These are phyloP conservation scores for Autographa pulchrina DNA, from an alignment of 2,888 invertebrate genomes.

Conservation along the genomic window DNA sequence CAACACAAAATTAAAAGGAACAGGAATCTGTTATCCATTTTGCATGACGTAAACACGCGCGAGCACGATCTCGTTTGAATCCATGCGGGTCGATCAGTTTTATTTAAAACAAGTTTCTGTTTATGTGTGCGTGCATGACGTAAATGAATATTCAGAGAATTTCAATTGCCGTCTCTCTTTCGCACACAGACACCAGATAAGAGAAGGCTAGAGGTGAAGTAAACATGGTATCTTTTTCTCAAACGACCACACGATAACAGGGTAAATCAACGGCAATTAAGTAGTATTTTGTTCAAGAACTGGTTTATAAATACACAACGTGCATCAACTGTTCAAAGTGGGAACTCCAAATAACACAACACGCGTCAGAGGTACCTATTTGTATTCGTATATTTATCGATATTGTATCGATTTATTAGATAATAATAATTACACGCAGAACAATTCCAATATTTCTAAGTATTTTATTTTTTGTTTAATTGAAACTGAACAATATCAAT, in stretches of 20 bases:
- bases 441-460: not conserved
- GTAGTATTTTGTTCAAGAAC: slow-evolving; percentile 25
- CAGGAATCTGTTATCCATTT: slow-evolving; percentile 78
- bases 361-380: not conserved
- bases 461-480: too few relatives aligned
- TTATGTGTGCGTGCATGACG: slow-evolving; percentile 59
- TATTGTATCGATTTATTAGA: not conserved
- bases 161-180: slow-evolving; percentile 52
- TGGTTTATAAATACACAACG: slow-evolving; percentile 26
- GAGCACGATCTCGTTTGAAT: slow-evolving; percentile 60
- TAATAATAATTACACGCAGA: not conserved
- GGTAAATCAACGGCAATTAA: slow-evolving; percentile 40
- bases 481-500: too few relatives aligned
- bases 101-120: slow-evolving; percentile 58
- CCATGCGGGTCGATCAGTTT: slow-evolving; percentile 54
- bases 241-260: slow-evolving; percentile 41
- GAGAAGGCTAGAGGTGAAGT: slow-evolving; percentile 62
- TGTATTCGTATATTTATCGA: too few relatives aligned
- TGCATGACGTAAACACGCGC: slow-evolving; percentile 56
- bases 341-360: not conserved
- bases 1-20: slow-evolving; percentile 73
- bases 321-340: slow-evolving; percentile 1
- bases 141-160: slow-evolving; percentile 63
- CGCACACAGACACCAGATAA: slow-evolving; percentile 49
- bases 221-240: slow-evolving; percentile 51